Percentiles rank a stretch among this genome's conserved stretches.
phyloP scores from a whole-genome alignment of 53 echinoderm and acorn worm genomes.

The Astropecten irregularis region DNA sequence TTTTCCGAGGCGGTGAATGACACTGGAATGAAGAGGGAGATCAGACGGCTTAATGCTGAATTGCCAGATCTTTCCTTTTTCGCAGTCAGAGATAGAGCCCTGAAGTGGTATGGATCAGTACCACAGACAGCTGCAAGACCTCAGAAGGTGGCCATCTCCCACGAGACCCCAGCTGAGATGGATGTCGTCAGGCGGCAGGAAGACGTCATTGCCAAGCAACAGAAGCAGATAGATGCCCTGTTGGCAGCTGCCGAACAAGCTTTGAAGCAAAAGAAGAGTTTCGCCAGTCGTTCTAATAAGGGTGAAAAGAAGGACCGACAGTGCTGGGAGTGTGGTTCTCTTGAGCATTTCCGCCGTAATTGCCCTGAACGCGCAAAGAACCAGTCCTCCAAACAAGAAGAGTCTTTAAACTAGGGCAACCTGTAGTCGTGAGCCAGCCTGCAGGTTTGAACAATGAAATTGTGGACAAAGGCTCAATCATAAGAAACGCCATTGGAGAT shows the following conservation, averaged over 20 bases:
- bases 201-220: neutral
- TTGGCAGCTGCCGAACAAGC: too few relatives aligned
- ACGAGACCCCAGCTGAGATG: too few relatives aligned
- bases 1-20: neutral
- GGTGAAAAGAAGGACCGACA: neutral
- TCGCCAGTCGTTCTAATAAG: neutral
- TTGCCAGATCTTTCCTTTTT: neutral
- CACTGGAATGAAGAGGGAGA: neutral
- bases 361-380: neutral
- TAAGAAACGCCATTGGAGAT: constrained; percentile 19
- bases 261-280: neutral
- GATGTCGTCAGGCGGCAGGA: too few relatives aligned
- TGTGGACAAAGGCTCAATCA: constrained; percentile 52
- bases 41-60: neutral
- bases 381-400: too few relatives aligned
- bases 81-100: constrained; percentile 21
- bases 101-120: too few relatives aligned
- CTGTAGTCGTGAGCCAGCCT: constrained; percentile 55
- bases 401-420: constrained; percentile 59
- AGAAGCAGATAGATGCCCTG: neutral
- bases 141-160: neutral
- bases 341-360: neutral
- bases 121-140: too few relatives aligned
- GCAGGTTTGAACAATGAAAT: too few relatives aligned
- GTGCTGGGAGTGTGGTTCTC: neutral